Evolutionary conservation across 2,797 vertebrate genomes (phyloP), one percentile per base, ranked within the genome.

Genomic region (Peromyscus attwateri): DNA sequence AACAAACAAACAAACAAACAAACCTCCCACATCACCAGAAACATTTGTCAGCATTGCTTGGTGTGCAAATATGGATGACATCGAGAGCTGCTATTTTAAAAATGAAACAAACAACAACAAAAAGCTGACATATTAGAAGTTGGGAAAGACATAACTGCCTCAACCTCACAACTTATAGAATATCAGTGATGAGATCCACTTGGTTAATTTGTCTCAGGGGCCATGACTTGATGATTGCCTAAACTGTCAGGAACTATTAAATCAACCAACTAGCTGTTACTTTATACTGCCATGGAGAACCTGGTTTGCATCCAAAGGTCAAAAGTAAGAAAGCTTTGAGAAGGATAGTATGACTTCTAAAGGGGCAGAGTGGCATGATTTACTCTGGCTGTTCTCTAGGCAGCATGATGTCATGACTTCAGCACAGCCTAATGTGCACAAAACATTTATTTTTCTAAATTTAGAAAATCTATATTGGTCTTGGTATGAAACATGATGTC

Each of bases 401-500:
- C 17, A 76, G 80, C 11, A 49, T 73, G n/a, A 91, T 80, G 55
- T 80, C 40, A 64, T 92, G 37, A 83, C 3, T 73, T 93, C 14
- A 95, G 46, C 60, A 87, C 21, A 43, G 27, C 60, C 73, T 96
- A 71, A 60, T 85, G 27, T 82, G 52, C 46, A 91, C 2, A 83
- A 88, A 68, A 52, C 25, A 92, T 80, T 73, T 66, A 14, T 80
- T 87, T 73, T 88, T 81, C 68, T 92, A 94, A 95, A 80, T 64
- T 89, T 88, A 71, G 49, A 92, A 95, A 89, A 31, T 81, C 37
- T 60, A 25, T 91, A 52, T 76, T 85, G 16, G 40, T 82, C 40
- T 79, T 21, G 4, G 4, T 37, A 70, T 88, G 92, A 89, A 75
- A 82, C 82, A 60, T 85, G 34, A 89, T 77, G 55, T 71, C 55